These are phyloP conservation scores for Cryptosula pallasiana DNA, from an alignment of 2,888 invertebrate species.

Conservation along the genomic window DNA sequence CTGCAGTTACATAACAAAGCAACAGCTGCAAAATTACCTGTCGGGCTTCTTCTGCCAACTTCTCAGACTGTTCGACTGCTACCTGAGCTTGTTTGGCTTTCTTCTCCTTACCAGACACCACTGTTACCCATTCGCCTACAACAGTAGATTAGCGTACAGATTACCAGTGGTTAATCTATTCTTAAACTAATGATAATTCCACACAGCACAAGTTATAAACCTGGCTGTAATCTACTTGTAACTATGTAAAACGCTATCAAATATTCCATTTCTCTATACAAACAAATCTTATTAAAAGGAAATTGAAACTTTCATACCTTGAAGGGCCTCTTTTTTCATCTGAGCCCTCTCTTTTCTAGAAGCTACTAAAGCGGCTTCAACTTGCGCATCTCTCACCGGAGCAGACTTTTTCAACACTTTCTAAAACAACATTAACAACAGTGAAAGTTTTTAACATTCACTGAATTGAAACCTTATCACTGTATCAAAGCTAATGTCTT, in stretches of 20 bases:
- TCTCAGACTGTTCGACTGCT: neutral
- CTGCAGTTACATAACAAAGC: too few relatives aligned
- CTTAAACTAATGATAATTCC: too few relatives aligned
- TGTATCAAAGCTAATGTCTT: too few relatives aligned
- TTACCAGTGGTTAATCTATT: too few relatives aligned
- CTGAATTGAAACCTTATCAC: neutral
- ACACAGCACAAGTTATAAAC: too few relatives aligned
- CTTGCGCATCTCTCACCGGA: too few relatives aligned
- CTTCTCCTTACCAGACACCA: neutral
- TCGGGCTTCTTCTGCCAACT: neutral
- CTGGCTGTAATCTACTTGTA: too few relatives aligned
- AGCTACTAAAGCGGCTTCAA: too few relatives aligned
- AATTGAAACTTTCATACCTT: neutral
- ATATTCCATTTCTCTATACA: too few relatives aligned
- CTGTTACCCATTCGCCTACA: constrained; percentile 18
- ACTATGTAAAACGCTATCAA: too few relatives aligned
- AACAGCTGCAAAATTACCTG: too few relatives aligned
- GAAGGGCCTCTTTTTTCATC: constrained; percentile 12
- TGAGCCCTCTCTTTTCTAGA: constrained; percentile 1
- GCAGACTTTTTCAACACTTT: neutral
- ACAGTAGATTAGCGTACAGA: neutral
- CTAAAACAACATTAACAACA: neutral
- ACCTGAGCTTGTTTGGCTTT: constrained; percentile 16
- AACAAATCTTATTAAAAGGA: neutral
- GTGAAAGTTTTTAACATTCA: neutral